Conservation (phyloP, 2,888 invertebrate species). For the Chrysotoxum bicinctum region DNA sequence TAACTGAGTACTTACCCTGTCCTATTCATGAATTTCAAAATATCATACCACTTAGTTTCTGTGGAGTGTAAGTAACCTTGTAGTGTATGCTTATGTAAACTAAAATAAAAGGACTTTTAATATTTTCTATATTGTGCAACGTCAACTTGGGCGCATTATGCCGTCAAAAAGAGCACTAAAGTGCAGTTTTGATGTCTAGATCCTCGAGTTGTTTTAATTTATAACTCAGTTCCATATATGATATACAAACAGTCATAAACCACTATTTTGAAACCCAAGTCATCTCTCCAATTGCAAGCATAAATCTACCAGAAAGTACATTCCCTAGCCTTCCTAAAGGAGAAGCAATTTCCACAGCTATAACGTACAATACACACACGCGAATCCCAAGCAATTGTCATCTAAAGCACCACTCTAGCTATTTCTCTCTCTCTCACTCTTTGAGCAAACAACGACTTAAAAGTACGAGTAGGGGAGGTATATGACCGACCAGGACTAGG, state of each 20-base stretch:
- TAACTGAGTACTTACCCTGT: too few relatives aligned
- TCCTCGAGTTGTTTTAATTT: conserved; percentile 1
- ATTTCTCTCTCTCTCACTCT: background rate
- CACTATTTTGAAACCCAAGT: background rate
- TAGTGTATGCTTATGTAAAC: background rate
- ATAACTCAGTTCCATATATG: background rate
- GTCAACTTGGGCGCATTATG: background rate
- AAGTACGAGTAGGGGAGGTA: background rate
- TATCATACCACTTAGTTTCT: too few relatives aligned
- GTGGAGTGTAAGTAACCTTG: background rate
- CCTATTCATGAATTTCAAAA: too few relatives aligned
- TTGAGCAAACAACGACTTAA: background rate
- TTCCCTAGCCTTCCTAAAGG: background rate
- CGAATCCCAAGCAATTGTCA: conserved; percentile 15
- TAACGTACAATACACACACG: background rate
- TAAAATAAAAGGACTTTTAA: background rate
- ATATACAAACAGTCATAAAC: background rate
- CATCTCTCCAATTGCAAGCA: conserved; percentile 6
- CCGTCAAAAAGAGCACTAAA: background rate
- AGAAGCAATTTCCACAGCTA: background rate
- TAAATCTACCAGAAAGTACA: conserved; percentile 6
- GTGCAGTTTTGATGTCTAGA: background rate
- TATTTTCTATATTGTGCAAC: background rate
- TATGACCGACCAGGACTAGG: background rate
- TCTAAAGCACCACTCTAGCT: background rate